Evolutionary conservation across 2,888 invertebrate species (phyloP), one percentile per base, ranked within the genome.

Genomic region (Tethea ocularis): DNA sequence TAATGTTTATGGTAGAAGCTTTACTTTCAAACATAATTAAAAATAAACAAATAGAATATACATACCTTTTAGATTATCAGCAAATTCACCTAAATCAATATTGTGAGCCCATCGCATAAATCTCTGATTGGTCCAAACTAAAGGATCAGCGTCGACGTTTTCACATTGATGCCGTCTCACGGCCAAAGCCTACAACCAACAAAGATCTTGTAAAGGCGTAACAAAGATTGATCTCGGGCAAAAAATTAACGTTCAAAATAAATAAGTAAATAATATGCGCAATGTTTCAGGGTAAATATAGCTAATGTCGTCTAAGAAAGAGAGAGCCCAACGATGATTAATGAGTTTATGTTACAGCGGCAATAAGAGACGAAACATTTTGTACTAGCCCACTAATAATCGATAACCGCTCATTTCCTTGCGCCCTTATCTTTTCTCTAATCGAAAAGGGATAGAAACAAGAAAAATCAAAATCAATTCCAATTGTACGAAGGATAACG

Each of bases 41-140:
- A n/a, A 51, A 38, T 26, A 53, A 51, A 61, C 52, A 57, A 26
- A 62, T 59, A 56, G 52, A 57, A 61, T 38, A 54, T 55, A 67
- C 66, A 69, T 77, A 97, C 97, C 97, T 95, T 97, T 97, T 51
- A 98, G 94, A 89, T 98, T 98, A 71, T 97, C 97, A 70, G 98
- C 97, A 86, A 98, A 98, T 94, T 98, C 98, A 61, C 96, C 96
- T 78, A 99, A 94, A 93, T 99, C 98, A 83, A 99, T 98, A 85
- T 97, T 97, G 78, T 97, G 95, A 29, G 98, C 97, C 99, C 98
- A 99, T 82, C 97, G 96, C 77, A 98, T 96, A 86, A 98, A 97
- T 80, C 98, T 95, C 84, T 97, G 97, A 93, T 98, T 98, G 75
- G 98, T 98, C 99, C 99, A 99, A 57, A 99, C 98, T 72, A 98